phyloP scores from a whole-genome alignment of 2,797 vertebrate genomes.

The Scleropages formosus region DNA sequence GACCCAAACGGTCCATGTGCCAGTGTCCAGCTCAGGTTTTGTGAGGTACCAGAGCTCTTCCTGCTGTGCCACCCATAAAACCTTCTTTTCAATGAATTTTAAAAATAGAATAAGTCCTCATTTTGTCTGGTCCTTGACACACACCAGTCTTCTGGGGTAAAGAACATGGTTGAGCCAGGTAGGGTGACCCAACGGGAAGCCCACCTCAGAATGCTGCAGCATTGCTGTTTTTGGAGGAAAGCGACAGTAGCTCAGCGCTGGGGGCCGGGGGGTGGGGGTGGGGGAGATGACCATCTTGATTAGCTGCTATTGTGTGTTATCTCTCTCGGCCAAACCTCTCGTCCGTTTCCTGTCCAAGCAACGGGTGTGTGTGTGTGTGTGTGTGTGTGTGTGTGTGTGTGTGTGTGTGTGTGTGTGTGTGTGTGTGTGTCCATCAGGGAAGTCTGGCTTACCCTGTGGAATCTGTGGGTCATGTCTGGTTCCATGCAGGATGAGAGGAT shows the following conservation, averaged over 20 bases:
- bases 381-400: too few relatives aligned
- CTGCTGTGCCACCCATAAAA: too few relatives aligned
- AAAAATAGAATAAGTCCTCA: too few relatives aligned
- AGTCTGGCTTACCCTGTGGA: not conserved
- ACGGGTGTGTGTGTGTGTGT: too few relatives aligned
- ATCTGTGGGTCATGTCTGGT: not conserved
- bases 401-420: too few relatives aligned
- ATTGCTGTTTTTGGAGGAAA: constrained; percentile 18
- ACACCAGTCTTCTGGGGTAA: constrained; percentile 4
- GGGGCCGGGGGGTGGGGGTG: not conserved
- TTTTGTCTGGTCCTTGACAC: constrained; percentile 14
- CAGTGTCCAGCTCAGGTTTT: too few relatives aligned
- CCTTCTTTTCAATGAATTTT: too few relatives aligned
- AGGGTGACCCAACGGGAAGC: not conserved
- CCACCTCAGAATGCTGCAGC: not conserved
- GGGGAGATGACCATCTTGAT: constrained; percentile 36
- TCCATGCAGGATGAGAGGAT: not conserved
- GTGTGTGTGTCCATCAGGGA: not conserved
- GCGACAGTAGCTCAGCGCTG: not conserved
- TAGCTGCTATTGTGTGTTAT: constrained; percentile 32
- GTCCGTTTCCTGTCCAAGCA: constrained; percentile 29
- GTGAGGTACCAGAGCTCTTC: too few relatives aligned
- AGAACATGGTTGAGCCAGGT: constrained; percentile 14
- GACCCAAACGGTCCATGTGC: too few relatives aligned
- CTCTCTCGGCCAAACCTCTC: constrained; percentile 19